Base-by-base conservation (phyloP, 2,888 invertebrate species). In the Scaptomyza polygonia region DNA sequence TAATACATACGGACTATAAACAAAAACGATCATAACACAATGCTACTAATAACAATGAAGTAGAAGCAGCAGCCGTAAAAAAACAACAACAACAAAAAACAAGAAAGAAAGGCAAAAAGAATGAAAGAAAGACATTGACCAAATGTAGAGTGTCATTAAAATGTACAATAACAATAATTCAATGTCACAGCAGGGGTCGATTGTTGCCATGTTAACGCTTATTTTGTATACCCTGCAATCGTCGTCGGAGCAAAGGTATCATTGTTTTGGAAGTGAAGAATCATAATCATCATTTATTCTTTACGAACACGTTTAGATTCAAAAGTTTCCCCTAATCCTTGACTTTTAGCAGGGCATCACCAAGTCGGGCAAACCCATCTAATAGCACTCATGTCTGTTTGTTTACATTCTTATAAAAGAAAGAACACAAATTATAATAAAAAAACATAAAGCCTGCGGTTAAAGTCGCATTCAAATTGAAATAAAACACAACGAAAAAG, bases 191-290 rank as follows among this genome's bases (percentile, higher is more conserved):
- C 92, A 87, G 91, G 92, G 88, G 84, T 81, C 89, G 89, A 91
- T 91, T 91, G 92, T 91, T 91, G 86, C 90, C 91, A 91, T 91
- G 92, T 92, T 91, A 92, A 91, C 92, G 92, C 91, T 91, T 87
- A 81, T 86, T 88, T 79, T 86, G 4, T 21, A 48, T 32, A 34
- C 48, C 48, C 48, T 29, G 44, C 44, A 16, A 16, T 27, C n/a
- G n/a, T n/a, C n/a, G 44, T 6, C 14, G 3, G 27, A 11, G 3
- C 30, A 29, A n/a, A 11, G 44, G 27, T 14, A 25, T 25, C 5
- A 25, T 21, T 21, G 21, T 21, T 21, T n/a, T n/a, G n/a, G 21
- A 3, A 21, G 21, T 21, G 3, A 21, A 21, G 21, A 21, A 21
- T 25, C 2, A 25, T 25, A 3, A 25, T 25, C 25, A 25, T 25